Evolutionary conservation across 2,888 invertebrate species (phyloP).

Genomic region (Incurvaria masculella): DNA sequence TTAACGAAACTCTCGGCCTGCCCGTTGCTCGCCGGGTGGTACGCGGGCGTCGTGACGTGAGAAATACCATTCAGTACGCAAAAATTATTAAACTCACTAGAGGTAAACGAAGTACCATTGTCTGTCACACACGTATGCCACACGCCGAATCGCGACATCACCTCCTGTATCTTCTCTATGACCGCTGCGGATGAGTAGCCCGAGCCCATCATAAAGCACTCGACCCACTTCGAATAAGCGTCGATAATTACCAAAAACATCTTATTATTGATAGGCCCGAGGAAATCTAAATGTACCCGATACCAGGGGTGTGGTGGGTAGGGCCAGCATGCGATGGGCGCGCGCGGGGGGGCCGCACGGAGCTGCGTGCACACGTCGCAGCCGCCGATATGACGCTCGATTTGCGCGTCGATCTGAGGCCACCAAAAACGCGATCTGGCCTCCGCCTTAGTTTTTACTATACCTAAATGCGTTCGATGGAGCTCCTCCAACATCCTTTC

Average conservation of each 20-base stretch:
- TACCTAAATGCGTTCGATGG: too few species aligned
- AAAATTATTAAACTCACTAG: conserved; percentile 13
- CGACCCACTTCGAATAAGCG: conserved; percentile 18
- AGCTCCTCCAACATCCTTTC: not conserved
- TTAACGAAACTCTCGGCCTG: conserved; percentile 15
- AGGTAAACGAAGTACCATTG: conserved; percentile 15
- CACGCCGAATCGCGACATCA: conserved; percentile 12
- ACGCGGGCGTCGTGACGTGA: conserved; percentile 12
- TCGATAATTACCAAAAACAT: conserved; percentile 16
- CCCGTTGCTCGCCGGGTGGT: conserved; percentile 15
- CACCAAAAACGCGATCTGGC: conserved; percentile 7
- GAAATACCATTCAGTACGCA: conserved; percentile 15
- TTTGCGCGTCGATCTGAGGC: conserved; percentile 3
- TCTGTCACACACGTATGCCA: conserved; percentile 16
- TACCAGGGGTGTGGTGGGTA: conserved; percentile 11
- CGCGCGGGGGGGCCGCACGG: conserved; percentile 10
- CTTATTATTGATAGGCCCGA: conserved; percentile 14
- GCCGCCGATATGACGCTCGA: not conserved
- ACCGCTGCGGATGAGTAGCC: conserved; percentile 6
- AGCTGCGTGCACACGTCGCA: conserved; percentile 5
- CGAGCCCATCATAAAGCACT: conserved; percentile 14
- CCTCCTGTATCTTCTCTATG: conserved; percentile 12
- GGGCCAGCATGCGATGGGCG: conserved; percentile 11
- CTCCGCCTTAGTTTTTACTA: conserved; percentile 5
- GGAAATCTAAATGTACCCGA: conserved; percentile 17